Evolutionary conservation across 2,797 vertebrate species (phyloP), one percentile per base, ranked within the genome.

Genomic region (Acanthurus tractus): DNA sequence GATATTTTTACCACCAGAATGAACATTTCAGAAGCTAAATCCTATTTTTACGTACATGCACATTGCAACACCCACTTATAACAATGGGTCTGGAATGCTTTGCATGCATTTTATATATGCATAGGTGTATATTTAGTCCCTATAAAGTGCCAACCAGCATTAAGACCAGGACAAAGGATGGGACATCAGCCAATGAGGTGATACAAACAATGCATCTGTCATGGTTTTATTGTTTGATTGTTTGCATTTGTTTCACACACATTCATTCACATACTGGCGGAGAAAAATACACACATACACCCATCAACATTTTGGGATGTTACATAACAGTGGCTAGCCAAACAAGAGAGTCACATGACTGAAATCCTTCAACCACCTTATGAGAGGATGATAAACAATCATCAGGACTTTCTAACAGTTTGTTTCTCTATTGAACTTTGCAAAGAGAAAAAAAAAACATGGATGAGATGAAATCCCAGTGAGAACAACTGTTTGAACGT

Each of bases 291-390:
- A 76, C 44, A 44, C 23, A 57, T 17, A 67, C 59, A 25, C 57
- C 11, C 64, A 56, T 34, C 9, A 61, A 57, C 67, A 65, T 63
- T 79, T 58, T 25, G 63, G 29, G 46, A 77, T 53, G 29, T 93
- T 93, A 91, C 74, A 78, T 89, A 94, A 94, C 59, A 42, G 58
- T 50, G 63, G 76, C 50, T 8, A 61, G 81, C 87, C 90, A 84
- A 89, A 84, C 74, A 53, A 6, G 76, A 79, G 18, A 53, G 73
- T 90, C 83, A 80, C 85, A 86, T 93, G 90, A 93, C 86, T 86
- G 73, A 86, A 94, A 93, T 90, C 90, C 84, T 70, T 82, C 91
- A 84, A 91, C 89, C 81, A 94, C 79, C 84, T 88, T 86, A 74
- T 86, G 76, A 86, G 82, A 87, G 74, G 71, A 85, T 53, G 22